Evolutionary conservation across 53 echinoderm and acorn worm genomes (phyloP).

Genomic region (Holothuria leucospilota): DNA sequence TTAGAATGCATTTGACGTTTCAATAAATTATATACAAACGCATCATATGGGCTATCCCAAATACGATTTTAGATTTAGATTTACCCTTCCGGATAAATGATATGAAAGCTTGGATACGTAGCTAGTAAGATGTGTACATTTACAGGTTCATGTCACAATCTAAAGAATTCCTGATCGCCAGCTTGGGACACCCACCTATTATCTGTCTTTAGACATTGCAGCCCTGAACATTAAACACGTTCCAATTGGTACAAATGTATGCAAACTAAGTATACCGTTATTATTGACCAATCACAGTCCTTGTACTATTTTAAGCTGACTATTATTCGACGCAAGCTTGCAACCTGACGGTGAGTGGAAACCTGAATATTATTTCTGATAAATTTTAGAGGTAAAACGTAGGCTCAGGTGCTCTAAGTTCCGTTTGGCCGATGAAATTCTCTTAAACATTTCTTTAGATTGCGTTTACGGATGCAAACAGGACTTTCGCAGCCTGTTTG

Average conservation of each 20-base stretch:
- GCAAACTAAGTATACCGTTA: neutral
- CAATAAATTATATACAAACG: too few relatives aligned
- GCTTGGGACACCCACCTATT: slow-evolving; percentile 52
- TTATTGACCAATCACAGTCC: slow-evolving; percentile 31
- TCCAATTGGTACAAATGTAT: slow-evolving; percentile 22
- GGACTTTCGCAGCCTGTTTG: slow-evolving; percentile 40
- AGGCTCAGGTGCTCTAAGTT: slow-evolving; percentile 48
- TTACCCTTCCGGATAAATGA: too few relatives aligned
- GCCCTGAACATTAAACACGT: neutral
- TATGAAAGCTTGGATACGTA: too few relatives aligned
- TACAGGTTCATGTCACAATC: neutral
- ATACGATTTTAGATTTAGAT: too few relatives aligned
- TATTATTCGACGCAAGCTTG: slow-evolving; percentile 59
- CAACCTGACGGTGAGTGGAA: slow-evolving; percentile 59
- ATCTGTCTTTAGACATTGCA: neutral
- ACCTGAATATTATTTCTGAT: slow-evolving; percentile 61
- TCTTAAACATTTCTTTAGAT: slow-evolving; percentile 6
- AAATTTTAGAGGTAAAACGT: slow-evolving; percentile 62
- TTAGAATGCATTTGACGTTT: too few relatives aligned
- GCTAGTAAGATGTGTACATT: too few relatives aligned
- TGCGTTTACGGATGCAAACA: slow-evolving; percentile 43
- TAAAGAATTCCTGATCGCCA: slow-evolving; percentile 46
- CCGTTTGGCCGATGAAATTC: slow-evolving; percentile 24
- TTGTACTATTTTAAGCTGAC: neutral
- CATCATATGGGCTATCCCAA: too few relatives aligned